Conservation (phyloP, 2,113 vertebrate species). For the Mellivora capensis region DNA sequence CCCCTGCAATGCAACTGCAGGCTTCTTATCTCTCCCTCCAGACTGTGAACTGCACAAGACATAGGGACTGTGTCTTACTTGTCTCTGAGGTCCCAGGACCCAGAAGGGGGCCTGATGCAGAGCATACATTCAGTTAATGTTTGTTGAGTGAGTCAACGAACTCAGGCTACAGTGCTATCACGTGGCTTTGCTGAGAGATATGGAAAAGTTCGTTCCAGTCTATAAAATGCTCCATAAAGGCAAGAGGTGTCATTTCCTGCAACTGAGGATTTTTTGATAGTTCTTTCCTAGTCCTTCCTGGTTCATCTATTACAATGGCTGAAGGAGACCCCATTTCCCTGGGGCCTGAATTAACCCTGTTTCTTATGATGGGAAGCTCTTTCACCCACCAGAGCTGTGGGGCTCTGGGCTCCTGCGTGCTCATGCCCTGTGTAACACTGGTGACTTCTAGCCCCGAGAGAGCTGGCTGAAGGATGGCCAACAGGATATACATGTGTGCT, state of each 20-base stretch:
- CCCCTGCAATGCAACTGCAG: too few relatives aligned
- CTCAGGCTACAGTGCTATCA: background rate
- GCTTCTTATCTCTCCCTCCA: background rate
- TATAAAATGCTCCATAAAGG: background rate
- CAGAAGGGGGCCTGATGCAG: background rate
- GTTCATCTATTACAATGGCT: background rate
- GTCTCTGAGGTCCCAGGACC: background rate
- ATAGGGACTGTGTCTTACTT: background rate
- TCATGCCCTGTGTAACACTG: constrained; percentile 10
- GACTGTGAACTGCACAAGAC: background rate
- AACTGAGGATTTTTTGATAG: background rate
- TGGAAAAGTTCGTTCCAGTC: background rate
- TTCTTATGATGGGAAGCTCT: background rate
- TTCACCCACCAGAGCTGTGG: background rate
- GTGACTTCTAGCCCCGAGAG: constrained; percentile 30
- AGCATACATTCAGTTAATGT: background rate
- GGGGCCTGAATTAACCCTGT: background rate
- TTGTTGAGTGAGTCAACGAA: background rate
- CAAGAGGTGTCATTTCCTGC: background rate
- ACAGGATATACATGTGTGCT: background rate
- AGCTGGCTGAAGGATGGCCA: constrained; percentile 56
- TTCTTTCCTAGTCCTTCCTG: background rate
- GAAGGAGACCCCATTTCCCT: background rate
- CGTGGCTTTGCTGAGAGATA: background rate
- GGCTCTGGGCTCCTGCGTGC: constrained; percentile 9